phyloP scores from a whole-genome alignment of 2,797 vertebrate species.

The Diceros bicornis region DNA sequence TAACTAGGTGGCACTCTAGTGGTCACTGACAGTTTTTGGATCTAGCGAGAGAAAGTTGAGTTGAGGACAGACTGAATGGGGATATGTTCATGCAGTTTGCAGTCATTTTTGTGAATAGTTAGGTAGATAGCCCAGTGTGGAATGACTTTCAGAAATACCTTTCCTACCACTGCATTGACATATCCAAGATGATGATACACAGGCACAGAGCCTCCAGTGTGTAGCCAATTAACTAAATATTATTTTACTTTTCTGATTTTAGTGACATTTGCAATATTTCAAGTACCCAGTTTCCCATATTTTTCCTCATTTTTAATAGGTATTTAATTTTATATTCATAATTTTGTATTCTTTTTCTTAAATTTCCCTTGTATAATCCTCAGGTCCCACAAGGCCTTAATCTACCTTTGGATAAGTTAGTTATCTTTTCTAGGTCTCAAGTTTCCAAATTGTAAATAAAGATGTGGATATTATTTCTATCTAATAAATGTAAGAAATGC shows the following conservation, averaged over 20 bases:
- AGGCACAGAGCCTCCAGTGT: not conserved
- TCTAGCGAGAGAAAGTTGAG: not conserved
- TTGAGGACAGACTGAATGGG: not conserved
- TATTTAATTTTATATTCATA: not conserved
- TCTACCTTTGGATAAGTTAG: not conserved
- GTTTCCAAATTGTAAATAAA: not conserved
- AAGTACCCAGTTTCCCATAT: not conserved
- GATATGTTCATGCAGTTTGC: not conserved
- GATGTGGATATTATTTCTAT: not conserved
- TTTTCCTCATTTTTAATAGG: not conserved
- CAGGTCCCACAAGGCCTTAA: not conserved
- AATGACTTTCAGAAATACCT: not conserved
- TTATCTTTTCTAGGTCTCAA: not conserved
- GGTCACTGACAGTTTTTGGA: not conserved
- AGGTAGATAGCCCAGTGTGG: too few species aligned
- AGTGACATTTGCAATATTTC: not conserved
- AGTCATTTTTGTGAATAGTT: conserved; percentile 14
- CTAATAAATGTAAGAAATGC: not conserved
- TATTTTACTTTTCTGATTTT: not conserved
- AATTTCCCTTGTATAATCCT: not conserved
- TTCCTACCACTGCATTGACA: not conserved
- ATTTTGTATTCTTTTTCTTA: not conserved
- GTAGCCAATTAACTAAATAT: not conserved
- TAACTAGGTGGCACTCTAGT: not conserved
- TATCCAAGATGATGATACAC: not conserved